Evolutionary conservation across 2,888 invertebrate species (phyloP).

Genomic region (Allolobophora icterica): DNA sequence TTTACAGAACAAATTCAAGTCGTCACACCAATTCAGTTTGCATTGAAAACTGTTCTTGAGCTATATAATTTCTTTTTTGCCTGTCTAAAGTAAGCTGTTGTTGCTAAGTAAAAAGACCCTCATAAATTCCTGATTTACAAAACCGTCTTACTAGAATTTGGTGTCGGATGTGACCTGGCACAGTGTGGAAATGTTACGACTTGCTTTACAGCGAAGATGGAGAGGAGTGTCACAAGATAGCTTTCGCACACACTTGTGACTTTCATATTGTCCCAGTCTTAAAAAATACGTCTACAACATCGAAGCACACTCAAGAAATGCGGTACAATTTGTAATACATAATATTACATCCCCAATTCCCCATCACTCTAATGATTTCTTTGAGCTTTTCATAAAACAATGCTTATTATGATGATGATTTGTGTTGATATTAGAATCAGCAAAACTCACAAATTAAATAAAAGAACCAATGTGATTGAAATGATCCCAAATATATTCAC

Average conservation of each 20-base stretch:
- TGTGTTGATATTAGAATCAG: neutral
- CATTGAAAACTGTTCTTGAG: neutral
- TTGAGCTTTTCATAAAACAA: too few species aligned
- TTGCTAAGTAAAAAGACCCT: neutral
- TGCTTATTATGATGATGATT: neutral
- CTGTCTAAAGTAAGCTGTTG: neutral
- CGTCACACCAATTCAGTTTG: neutral
- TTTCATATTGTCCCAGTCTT: neutral
- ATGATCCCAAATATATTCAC: neutral
- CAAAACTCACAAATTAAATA: neutral
- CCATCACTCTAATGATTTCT: too few species aligned
- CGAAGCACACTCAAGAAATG: neutral
- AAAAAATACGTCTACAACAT: neutral
- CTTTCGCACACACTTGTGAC: neutral
- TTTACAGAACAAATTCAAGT: neutral
- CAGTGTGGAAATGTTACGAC: neutral
- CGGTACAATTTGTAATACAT: too few species aligned
- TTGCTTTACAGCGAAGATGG: neutral
- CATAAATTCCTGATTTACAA: too few species aligned
- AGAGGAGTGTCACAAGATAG: neutral
- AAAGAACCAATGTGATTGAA: neutral
- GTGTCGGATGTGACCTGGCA: neutral
- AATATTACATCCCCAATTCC: too few species aligned
- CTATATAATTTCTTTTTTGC: too few species aligned
- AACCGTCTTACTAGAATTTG: neutral